phyloP scores from a whole-genome alignment of 2,113 vertebrate species.

The Lepidothrix coronata region DNA sequence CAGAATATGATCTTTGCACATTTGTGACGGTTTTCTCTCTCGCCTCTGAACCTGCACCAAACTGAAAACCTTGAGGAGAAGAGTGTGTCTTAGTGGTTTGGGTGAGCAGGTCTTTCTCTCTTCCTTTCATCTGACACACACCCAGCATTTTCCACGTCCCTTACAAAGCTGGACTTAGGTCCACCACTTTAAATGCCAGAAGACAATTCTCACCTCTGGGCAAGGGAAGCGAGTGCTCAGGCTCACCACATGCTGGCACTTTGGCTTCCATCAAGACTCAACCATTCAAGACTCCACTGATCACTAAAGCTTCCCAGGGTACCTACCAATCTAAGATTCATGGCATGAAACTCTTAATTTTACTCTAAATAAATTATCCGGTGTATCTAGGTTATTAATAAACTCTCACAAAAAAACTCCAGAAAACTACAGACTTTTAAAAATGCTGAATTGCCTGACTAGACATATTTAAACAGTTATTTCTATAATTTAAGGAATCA shows the following conservation, averaged over 20 bases:
- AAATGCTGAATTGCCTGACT: not conserved
- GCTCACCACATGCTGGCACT: not conserved
- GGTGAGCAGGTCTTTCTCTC: not conserved
- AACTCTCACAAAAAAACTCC: not conserved
- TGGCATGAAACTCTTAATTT: not conserved
- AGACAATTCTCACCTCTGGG: not conserved
- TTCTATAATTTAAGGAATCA: not conserved
- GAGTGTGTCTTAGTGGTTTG: not conserved
- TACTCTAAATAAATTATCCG: not conserved
- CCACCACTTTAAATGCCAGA: not conserved
- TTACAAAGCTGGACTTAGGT: not conserved
- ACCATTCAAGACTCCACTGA: not conserved
- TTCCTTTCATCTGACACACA: not conserved
- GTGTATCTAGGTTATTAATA: not conserved
- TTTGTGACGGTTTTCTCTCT: not conserved
- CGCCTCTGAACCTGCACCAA: not conserved
- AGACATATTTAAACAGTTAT: not conserved
- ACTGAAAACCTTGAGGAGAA: not conserved
- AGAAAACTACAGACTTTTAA: not conserved
- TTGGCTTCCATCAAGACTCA: not conserved
- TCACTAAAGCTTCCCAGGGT: not conserved
- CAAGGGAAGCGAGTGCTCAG: rapidly evolving
- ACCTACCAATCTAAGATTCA: not conserved
- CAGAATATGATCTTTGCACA: not conserved
- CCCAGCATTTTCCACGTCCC: not conserved